phyloP scores from a whole-genome alignment of 2,888 invertebrate species.

The Brassicogethes aeneus region DNA sequence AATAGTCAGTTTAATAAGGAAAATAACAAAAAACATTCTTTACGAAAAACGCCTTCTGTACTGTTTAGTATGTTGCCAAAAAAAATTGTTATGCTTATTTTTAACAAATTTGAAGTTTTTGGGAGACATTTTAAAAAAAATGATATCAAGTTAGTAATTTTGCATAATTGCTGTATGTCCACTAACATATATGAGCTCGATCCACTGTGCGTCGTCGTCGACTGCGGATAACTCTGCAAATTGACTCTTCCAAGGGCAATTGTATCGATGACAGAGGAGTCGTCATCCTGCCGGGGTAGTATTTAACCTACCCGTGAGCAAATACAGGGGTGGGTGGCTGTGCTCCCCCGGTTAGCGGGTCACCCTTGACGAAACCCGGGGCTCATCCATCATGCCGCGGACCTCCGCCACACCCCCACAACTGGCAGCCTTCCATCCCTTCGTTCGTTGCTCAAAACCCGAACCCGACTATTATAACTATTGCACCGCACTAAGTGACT shows the following conservation, averaged over 20 bases:
- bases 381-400: slow-evolving; percentile 29
- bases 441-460: no score
- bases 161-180: no score
- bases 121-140: no score
- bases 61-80: no score
- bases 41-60: no score
- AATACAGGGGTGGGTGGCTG: slow-evolving; percentile 18
- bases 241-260: slow-evolving; percentile 27
- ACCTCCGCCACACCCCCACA: slow-evolving; percentile 33
- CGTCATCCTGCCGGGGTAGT: slow-evolving; percentile 20
- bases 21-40: no score
- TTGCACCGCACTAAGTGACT: neutral
- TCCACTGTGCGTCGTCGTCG: no score
- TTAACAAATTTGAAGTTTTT: no score
- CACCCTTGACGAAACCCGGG: slow-evolving; percentile 22
- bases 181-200: no score
- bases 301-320: slow-evolving; percentile 21
- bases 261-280: slow-evolving; percentile 26
- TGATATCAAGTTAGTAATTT: no score
- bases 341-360: slow-evolving; percentile 17
- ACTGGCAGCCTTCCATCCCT: slow-evolving; percentile 31
- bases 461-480: slow-evolving; percentile 3
- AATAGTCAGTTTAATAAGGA: no score
- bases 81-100: no score
- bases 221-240: slow-evolving; percentile 22